Evolutionary conservation across 92 coral and sea anemone genomes (phyloP), one percentile per base, ranked within the genome.

Genomic region (Desmophyllum pertusum): DNA sequence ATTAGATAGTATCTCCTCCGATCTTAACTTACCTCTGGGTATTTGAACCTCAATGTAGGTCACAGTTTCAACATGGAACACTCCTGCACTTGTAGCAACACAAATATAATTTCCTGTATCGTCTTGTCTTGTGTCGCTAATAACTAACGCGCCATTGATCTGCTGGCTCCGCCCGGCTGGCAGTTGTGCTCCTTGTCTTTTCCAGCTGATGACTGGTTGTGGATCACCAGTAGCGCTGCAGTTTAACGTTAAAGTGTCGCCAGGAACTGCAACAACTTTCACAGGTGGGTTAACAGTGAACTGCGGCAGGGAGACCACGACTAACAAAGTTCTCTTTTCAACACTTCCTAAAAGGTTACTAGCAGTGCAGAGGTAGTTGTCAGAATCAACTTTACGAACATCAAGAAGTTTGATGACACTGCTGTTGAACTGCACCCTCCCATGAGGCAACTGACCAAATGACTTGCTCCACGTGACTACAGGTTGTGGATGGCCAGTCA

Each of bases 201-300:
- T 83, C 91, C 91, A 88, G 33, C 63, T 75, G 63, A 88, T 83
- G 67, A 75, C 64, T 29, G 83, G 88, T 31, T 65, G 63, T 6
- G 75, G 77, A 65, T 43, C 83, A 27, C 91, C 91, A 31, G 55
- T n/a, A 1, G 90, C 90, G 68, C 83, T 53, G 45, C 90, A 87
- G 79, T 81, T 81, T 33, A 86, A 29, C 50, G 19, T 51, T 23
- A 86, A 8, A 2, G 36, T 33, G 3, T 10, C 35, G 5, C 86
- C 81, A 23, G 11, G 0, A 0, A 5, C 0, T 41, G 11, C 52
- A 1, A 33, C 29, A 39, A 23, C 21, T 2, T 19, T 67, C 33
- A 15, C 41, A 13, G 84, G 86, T n/a, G 92, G 92, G 48, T 81
- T 80, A 9, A 73, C 37, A 11, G 75, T 69, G 80, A 89, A 85